Base-by-base conservation (phyloP, 2,797 vertebrate genomes). In the Vultur gryphus region DNA sequence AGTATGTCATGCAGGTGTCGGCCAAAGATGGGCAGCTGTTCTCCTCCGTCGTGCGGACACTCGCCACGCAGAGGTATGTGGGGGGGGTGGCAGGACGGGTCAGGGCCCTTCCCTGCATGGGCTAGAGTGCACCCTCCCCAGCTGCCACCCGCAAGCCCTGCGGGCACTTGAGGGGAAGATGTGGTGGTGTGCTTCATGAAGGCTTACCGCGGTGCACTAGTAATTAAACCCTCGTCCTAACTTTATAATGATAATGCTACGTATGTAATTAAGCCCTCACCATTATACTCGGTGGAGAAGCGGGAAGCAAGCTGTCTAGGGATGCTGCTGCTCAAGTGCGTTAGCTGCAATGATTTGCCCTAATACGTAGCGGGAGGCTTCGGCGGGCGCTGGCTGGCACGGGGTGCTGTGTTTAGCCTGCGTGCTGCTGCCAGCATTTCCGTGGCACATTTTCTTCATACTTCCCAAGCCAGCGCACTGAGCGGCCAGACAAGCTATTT, bases 1-100 rank as follows among this genome's bases (percentile, higher is more conserved):
- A 98, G 96, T 98, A 98, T 98, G 98, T 98, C 97, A 98, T 98
- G 98, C 98, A 98, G 96, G 98, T 98, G 95, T 98, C 98, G 5
- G 96, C 98, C 93, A 99, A 98, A 96, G 98, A 98, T 33, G 98
- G 98, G 79, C 98, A 98, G 97, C 98, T 98, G 96, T 97, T 98
- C 52, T 98, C 98, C 35, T 98, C 98, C 8, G 97, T 98, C 16
- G 97, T 98, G 82, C 97, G 97, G 95, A 98, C 98, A 2, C 98
- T 98, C 5, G 81, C 98, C 67, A 98, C 98, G 26, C 98, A 98
- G 96, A 98, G 98, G 98, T 99, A 98, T 0, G 35, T 84, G 37
- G 29, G 7, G 7, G 9, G 26, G 41, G 4, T 5, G 11, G 15
- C 0, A 4, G 3, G 13, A 16, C 1, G 16, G 55, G 35, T 8